These are phyloP conservation scores for Netelia fuscicornis DNA, from an alignment of 2,888 invertebrate genomes.

Conservation along the genomic window DNA sequence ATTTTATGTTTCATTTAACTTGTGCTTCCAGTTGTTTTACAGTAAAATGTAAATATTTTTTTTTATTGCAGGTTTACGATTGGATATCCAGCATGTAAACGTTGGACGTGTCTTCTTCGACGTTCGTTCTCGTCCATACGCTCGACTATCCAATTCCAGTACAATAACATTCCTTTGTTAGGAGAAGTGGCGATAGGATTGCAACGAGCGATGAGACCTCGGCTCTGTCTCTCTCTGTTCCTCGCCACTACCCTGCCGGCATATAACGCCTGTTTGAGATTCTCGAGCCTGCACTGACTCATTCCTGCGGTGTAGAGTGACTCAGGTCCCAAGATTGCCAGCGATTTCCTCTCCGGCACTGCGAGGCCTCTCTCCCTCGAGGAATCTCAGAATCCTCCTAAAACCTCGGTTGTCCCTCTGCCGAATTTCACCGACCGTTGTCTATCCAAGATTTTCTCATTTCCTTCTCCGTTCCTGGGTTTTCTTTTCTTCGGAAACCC, in stretches of 20 bases:
- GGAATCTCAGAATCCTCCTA: slow-evolving; percentile 39
- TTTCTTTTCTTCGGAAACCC: background rate
- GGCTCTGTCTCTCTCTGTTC: slow-evolving; percentile 46
- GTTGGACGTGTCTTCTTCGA: background rate
- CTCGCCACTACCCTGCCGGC: slow-evolving; percentile 14
- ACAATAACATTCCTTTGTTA: slow-evolving; percentile 82
- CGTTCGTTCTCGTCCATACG: slow-evolving; percentile 34
- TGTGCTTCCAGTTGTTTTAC: background rate
- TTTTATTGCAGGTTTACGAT: background rate
- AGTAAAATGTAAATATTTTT: background rate
- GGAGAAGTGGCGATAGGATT: slow-evolving; percentile 78
- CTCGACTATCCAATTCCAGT: slow-evolving; percentile 61
- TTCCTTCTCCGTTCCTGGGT: background rate
- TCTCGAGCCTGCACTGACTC: slow-evolving; percentile 78
- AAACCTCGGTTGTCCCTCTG: background rate
- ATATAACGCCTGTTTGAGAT: slow-evolving; percentile 54
- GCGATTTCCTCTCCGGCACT: slow-evolving; percentile 77
- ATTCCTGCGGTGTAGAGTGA: slow-evolving; percentile 77
- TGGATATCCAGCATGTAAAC: too few relatives aligned
- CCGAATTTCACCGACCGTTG: background rate
- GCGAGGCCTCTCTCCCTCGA: background rate
- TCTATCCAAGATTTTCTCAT: background rate
- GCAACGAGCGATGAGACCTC: slow-evolving; percentile 72
- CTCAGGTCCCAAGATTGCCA: slow-evolving; percentile 81
- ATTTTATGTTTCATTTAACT: too few relatives aligned